Evolutionary conservation across 1,140 invertebrate genomes (phyloP).

Genomic region (Xylocopa sonorina): DNA sequence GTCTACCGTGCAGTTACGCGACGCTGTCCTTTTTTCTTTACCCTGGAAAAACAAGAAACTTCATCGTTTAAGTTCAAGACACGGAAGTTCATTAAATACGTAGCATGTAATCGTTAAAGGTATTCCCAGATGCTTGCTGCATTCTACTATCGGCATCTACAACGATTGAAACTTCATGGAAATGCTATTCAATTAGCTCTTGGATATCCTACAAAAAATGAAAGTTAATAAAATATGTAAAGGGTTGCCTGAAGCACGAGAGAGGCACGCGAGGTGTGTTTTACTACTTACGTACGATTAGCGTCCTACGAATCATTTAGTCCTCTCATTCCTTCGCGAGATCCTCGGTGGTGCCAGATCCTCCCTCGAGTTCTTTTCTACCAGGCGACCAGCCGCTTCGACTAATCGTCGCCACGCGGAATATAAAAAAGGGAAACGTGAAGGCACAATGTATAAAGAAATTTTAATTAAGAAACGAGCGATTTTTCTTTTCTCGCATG

Average conservation of each 20-base stretch:
- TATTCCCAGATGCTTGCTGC: too few species aligned
- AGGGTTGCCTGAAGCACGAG: not conserved
- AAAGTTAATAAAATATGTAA: too few species aligned
- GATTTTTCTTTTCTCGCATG: slow-evolving; percentile 46
- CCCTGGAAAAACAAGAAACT: too few species aligned
- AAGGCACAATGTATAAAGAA: not conserved
- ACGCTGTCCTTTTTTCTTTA: not conserved
- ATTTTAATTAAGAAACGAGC: not conserved
- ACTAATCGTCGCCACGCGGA: too few species aligned
- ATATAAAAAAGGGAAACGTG: not conserved
- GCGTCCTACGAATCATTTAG: slow-evolving; percentile 16
- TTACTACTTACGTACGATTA: slow-evolving; percentile 17
- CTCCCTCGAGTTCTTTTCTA: slow-evolving; percentile 27
- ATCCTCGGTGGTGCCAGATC: slow-evolving; percentile 57
- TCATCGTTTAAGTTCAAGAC: too few species aligned
- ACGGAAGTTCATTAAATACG: too few species aligned
- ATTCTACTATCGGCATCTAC: too few species aligned
- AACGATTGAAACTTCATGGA: too few species aligned
- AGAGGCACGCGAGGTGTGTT: slow-evolving; percentile 17
- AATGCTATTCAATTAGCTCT: too few species aligned
- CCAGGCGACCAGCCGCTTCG: not conserved
- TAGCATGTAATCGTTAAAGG: too few species aligned
- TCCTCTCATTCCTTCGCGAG: slow-evolving; percentile 29
- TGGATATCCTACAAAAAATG: too few species aligned
- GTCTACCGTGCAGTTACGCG: not conserved